Evolutionary conservation across 1,140 invertebrate species (phyloP).

Genomic region (Potamilus streckersoni): DNA sequence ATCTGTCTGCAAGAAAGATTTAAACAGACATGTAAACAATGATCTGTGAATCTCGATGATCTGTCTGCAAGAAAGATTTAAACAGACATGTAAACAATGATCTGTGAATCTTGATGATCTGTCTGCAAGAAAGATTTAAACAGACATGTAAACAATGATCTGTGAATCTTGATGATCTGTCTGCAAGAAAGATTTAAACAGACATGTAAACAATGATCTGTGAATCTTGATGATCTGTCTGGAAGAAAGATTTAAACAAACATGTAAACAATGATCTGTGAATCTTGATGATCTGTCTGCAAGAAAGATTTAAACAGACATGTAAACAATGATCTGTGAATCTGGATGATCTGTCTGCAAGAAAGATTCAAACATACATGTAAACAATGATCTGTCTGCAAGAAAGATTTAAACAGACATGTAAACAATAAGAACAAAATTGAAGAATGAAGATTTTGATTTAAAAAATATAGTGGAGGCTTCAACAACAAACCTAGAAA

Average conservation of each 20-base stretch:
- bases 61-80: constrained; percentile 81
- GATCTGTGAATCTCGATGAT: constrained; percentile 84
- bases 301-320: constrained; percentile 70
- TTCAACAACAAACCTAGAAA: too few species aligned
- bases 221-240: constrained; percentile 87
- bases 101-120: constrained; percentile 85
- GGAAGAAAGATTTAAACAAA: constrained; percentile 71
- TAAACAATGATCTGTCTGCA: constrained; percentile 85
- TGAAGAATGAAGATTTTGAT: too few species aligned
- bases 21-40: constrained; percentile 23
- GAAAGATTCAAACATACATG: constrained; percentile 59
- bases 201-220: constrained; percentile 66
- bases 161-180: constrained; percentile 85
- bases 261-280: constrained; percentile 72
- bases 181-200: constrained; percentile 76
- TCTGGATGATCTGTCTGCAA: constrained; percentile 87
- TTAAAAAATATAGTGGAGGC: too few species aligned
- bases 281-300: constrained; percentile 86
- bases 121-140: constrained; percentile 78
- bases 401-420: constrained; percentile 67
- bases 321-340: constrained; percentile 77
- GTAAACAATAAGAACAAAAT: too few species aligned
- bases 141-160: constrained; percentile 10
- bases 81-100: constrained; percentile 18
- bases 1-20: constrained; percentile 82